These are phyloP conservation scores for Trematomus bernacchii DNA, from an alignment of 2,797 vertebrate species.

Conservation along the genomic window DNA sequence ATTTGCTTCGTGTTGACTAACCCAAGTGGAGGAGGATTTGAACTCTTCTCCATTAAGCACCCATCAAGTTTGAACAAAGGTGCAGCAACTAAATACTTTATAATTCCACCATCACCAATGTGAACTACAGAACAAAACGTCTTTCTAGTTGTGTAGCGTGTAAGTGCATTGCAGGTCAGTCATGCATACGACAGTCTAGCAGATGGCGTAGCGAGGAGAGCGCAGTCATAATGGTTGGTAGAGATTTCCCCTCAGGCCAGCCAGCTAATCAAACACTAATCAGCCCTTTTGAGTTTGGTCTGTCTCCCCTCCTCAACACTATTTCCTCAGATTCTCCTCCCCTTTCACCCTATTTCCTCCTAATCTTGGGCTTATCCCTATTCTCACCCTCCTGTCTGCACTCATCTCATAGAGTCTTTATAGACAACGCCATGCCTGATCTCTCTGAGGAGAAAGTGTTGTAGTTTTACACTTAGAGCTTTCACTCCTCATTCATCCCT, in stretches of 20 bases:
- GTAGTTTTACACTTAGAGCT: constrained; percentile 50
- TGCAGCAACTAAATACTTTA: neutral
- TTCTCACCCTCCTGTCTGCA: constrained; percentile 33
- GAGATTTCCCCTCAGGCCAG: constrained; percentile 62
- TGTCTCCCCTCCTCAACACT: constrained; percentile 22
- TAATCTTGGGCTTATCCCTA: constrained; percentile 55
- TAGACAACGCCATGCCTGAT: constrained; percentile 36
- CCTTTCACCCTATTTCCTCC: constrained; percentile 34
- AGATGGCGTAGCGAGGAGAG: constrained; percentile 62
- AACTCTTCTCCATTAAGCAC: constrained; percentile 23
- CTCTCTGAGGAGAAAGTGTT: constrained; percentile 61
- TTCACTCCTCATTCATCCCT: constrained; percentile 60
- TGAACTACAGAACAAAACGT: neutral
- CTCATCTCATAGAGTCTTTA: constrained; percentile 50
- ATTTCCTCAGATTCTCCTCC: constrained; percentile 27
- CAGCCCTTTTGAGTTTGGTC: constrained; percentile 43
- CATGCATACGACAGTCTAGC: constrained; percentile 49
- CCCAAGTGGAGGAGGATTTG: constrained; percentile 20
- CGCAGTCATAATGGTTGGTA: constrained; percentile 46
- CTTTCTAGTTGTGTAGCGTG: constrained; percentile 12
- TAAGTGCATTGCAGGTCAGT: constrained; percentile 45
- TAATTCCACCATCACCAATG: neutral
- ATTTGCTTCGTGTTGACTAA: constrained; percentile 57
- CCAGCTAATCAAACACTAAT: constrained; percentile 76
- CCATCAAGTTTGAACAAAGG: constrained; percentile 12